These are phyloP conservation scores for Therioaphis trifolii DNA, from an alignment of 2,888 invertebrate genomes.

Conservation along the genomic window DNA sequence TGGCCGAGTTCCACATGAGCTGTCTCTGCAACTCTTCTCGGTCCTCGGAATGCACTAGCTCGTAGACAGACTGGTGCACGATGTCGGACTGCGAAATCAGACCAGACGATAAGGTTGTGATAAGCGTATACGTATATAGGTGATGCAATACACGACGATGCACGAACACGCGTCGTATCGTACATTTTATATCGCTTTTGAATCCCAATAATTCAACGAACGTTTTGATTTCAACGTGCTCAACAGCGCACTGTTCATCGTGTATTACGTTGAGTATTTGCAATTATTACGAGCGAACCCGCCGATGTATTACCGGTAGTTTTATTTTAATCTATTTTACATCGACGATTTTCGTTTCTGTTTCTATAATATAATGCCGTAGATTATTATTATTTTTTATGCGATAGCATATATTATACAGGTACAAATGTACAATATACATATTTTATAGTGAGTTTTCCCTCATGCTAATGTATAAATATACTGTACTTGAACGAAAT, in stretches of 20 bases:
- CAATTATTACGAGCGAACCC: neutral
- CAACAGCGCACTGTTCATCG: no score
- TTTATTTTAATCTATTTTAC: no score
- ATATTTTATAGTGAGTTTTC: no score
- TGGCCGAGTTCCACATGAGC: constrained; percentile 93
- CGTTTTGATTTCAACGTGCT: neutral
- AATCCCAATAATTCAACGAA: neutral
- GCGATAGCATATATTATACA: no score
- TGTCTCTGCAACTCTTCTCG: constrained; percentile 96
- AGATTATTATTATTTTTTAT: no score
- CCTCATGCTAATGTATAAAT: no score
- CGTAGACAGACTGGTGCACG: constrained; percentile 98
- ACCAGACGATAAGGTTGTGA: constrained; percentile 13
- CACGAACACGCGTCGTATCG: neutral
- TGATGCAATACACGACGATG: neutral
- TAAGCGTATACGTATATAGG: neutral
- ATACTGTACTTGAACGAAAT: no score
- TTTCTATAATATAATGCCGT: no score
- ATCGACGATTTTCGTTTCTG: no score
- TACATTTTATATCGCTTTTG: neutral
- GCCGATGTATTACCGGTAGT: no score
- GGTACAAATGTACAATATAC: no score
- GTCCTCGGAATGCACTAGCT: constrained; percentile 98
- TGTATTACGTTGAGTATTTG: no score
- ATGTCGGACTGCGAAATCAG: constrained; percentile 90